A percentile compares a stretch with the other conserved stretches of the same genome.
Evolutionary conservation across 2,797 vertebrate genomes (phyloP).

Genomic region (Crocidura indochinensis): DNA sequence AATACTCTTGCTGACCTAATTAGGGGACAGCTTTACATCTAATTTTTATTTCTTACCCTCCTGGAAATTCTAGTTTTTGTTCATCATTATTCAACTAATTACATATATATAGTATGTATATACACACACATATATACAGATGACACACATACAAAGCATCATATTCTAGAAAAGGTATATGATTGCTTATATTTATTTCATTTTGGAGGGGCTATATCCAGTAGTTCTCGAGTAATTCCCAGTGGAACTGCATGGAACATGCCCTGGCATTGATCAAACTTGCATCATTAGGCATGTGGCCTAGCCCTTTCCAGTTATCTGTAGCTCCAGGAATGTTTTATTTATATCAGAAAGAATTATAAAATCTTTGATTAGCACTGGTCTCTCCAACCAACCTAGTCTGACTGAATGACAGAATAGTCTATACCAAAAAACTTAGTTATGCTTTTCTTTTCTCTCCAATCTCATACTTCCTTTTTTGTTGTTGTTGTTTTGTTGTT

Average conservation of each 20-base stretch:
- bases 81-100: not conserved
- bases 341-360: conserved; percentile 44
- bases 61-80: not conserved
- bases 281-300: too few species aligned
- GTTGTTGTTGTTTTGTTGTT: not conserved
- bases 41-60: not conserved
- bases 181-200: not conserved
- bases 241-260: too few species aligned
- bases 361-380: conserved; percentile 26
- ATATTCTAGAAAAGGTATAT: not conserved
- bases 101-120: not conserved
- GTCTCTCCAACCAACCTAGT: not conserved
- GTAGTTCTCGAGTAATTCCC: too few species aligned
- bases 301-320: too few species aligned
- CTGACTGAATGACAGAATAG: not conserved
- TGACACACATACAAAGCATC: not conserved
- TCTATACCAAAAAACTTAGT: not conserved
- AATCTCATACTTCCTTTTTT: not conserved
- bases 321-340: not conserved
- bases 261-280: too few species aligned
- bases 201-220: too few species aligned
- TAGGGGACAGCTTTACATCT: not conserved
- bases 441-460: not conserved
- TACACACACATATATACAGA: not conserved
- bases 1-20: too few species aligned